Conservation (phyloP, 2,797 vertebrate species). For the Scomberomorus guttatus region DNA sequence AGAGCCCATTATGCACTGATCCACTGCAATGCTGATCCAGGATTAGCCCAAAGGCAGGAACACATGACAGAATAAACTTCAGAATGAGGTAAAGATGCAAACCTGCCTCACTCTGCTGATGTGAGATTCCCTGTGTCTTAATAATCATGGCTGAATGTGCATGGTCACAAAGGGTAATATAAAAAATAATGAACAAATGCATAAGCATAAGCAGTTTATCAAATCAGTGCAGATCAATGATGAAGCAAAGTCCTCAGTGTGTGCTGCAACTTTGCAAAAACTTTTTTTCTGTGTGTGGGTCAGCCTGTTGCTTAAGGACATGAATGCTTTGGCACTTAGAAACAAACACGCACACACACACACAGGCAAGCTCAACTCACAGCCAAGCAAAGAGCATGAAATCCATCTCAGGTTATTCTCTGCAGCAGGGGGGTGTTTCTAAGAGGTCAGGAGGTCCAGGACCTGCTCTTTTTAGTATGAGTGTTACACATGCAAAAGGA, state of each 20-base stretch:
- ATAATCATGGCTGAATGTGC: neutral
- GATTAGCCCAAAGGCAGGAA: conserved; percentile 59
- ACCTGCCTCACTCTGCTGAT: neutral
- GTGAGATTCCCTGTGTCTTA: neutral
- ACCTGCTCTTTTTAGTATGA: neutral
- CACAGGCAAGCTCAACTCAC: neutral
- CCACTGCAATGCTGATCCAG: conserved; percentile 59
- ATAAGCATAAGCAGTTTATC: neutral
- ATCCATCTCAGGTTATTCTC: conserved; percentile 24
- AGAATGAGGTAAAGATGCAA: conserved; percentile 23
- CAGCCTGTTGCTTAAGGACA: conserved; percentile 2
- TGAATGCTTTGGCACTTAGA: neutral
- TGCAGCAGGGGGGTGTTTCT: conserved; percentile 4
- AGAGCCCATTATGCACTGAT: conserved; percentile 59
- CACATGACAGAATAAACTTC: conserved; percentile 54
- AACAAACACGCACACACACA: neutral
- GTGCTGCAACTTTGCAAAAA: neutral
- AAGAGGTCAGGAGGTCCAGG: neutral
- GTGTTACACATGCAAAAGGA: neutral
- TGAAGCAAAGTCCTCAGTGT: neutral
- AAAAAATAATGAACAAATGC: neutral
- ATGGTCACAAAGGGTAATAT: neutral
- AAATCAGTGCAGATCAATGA: neutral
- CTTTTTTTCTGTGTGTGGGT: neutral
- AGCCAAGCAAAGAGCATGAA: conserved; percentile 1